phyloP scores from a whole-genome alignment of 92 coral and sea anemone genomes.

The Porites cylindrica region DNA sequence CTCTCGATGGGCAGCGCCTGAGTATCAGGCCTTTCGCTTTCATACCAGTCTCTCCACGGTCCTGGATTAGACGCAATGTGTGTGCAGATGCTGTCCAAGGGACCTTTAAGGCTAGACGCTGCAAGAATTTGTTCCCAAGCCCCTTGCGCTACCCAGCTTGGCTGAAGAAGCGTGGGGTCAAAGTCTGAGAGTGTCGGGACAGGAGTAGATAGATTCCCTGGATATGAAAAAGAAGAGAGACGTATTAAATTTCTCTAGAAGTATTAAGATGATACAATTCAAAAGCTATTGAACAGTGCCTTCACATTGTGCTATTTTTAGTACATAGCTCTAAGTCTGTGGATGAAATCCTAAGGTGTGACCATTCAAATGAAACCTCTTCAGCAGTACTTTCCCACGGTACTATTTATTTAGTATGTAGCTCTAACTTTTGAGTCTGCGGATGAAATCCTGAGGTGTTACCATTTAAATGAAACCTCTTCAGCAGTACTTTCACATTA shows the following conservation, averaged over 20 bases:
- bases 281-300: neutral
- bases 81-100: conserved; percentile 94
- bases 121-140: conserved; percentile 88
- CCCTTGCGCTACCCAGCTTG: conserved; percentile 85
- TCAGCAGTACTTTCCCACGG: too few relatives aligned
- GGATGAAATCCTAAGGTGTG: too few relatives aligned
- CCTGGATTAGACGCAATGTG: conserved; percentile 87
- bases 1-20: conserved; percentile 68
- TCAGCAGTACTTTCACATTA: too few relatives aligned
- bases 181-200: conserved; percentile 91
- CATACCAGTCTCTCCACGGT: conserved; percentile 93
- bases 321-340: too few relatives aligned
- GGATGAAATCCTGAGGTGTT: too few relatives aligned
- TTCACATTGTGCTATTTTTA: too few relatives aligned
- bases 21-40: conserved; percentile 77
- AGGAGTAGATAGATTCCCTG: conserved; percentile 68
- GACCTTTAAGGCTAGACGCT: conserved; percentile 86
- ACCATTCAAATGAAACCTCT: too few relatives aligned
- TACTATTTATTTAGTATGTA: too few relatives aligned
- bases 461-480: too few relatives aligned
- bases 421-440: too few relatives aligned
- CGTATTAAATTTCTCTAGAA: too few relatives aligned
- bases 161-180: conserved; percentile 95
- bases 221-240: neutral
- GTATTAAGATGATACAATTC: neutral